Conservation (phyloP, 2,888 invertebrate species). For the Zhuqinia jingwanae region DNA sequence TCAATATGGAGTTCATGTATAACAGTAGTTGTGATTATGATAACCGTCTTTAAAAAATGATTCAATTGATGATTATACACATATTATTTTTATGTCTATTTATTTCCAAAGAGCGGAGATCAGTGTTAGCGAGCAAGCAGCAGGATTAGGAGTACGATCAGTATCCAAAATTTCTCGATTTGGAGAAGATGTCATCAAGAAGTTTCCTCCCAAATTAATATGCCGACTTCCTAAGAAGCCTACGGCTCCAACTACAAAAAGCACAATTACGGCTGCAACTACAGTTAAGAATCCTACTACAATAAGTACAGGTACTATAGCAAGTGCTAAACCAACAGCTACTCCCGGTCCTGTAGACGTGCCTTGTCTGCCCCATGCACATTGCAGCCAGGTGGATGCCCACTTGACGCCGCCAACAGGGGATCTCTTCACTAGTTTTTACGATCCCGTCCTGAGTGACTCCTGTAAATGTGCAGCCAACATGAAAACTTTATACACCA, state of each 20-base stretch:
- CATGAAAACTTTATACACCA: neutral
- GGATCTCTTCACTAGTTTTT: neutral
- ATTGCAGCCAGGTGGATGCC: neutral
- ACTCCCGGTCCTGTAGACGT: neutral
- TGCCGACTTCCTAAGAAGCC: neutral
- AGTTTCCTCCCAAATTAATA: neutral
- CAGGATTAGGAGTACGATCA: no score
- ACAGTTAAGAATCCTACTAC: no score
- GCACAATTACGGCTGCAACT: no score
- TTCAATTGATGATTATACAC: neutral
- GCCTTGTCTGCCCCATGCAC: neutral
- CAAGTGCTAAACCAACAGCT: neutral
- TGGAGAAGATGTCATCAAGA: no score
- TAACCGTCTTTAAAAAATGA: no score
- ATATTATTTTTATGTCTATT: neutral
- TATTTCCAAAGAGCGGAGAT: neutral
- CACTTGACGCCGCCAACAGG: neutral
- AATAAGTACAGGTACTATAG: no score
- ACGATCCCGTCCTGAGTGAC: neutral
- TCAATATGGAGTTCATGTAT: slow-evolving; percentile 3
- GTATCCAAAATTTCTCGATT: no score
- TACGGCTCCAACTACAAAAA: no score
- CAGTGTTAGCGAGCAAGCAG: no score
- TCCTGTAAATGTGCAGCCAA: neutral
- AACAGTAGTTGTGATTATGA: no score